These are phyloP conservation scores for Thyatira batis DNA, from an alignment of 2,888 invertebrate species.

Conservation along the genomic window DNA sequence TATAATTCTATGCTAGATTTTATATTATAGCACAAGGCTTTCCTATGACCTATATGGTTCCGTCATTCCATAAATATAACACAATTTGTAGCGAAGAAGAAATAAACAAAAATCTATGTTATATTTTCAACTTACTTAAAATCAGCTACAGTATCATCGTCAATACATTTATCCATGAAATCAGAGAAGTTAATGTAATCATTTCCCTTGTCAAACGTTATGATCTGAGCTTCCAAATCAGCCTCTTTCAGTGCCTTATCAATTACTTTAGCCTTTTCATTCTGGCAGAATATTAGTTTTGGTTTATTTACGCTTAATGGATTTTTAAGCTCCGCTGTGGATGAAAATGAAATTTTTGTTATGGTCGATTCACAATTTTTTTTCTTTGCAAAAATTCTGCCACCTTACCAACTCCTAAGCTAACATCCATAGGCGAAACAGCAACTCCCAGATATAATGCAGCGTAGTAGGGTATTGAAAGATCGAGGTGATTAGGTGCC, in stretches of 20 bases:
- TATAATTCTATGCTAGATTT: neutral
- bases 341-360: neutral
- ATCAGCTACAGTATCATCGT: slow-evolving; percentile 27
- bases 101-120: neutral
- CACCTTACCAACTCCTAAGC: slow-evolving; percentile 49
- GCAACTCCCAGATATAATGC: slow-evolving; percentile 65
- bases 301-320: slow-evolving; percentile 40
- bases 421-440: slow-evolving; percentile 49
- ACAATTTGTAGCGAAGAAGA: neutral
- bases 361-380: no score
- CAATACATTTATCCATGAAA: slow-evolving; percentile 38
- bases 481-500: slow-evolving; percentile 67
- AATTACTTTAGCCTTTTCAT: slow-evolving; percentile 42
- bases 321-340: slow-evolving; percentile 46
- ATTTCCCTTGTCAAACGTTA: slow-evolving; percentile 49
- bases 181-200: slow-evolving; percentile 41
- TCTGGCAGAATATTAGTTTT: slow-evolving; percentile 52
- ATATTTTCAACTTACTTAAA: slow-evolving; percentile 51
- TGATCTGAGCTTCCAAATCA: slow-evolving; percentile 35
- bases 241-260: slow-evolving; percentile 45
- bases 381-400: no score
- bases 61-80: neutral
- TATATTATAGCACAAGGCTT: no score
- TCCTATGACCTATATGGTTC: no score
- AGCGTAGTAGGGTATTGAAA: slow-evolving; percentile 69